Percentiles rank a stretch among this genome's conserved stretches.
Conservation (phyloP, 2,797 vertebrate genomes). For the Hylomyscus alleni region DNA sequence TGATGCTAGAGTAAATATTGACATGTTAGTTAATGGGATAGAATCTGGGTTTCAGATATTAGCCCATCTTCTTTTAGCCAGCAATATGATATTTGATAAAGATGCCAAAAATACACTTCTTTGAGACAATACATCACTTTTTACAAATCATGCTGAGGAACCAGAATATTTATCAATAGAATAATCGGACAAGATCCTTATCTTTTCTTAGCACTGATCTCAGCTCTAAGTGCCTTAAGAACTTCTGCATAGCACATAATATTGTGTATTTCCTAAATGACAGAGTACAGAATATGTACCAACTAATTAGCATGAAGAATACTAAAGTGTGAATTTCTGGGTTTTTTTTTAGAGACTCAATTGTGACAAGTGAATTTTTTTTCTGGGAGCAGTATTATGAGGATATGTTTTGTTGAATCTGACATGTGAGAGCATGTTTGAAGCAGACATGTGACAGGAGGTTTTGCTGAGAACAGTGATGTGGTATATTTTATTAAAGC, state of each 20-base stretch:
- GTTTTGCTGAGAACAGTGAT: too few species aligned
- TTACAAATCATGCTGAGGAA: background rate
- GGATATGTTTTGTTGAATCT: too few species aligned
- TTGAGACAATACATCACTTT: background rate
- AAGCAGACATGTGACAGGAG: too few species aligned
- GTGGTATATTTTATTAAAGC: too few species aligned
- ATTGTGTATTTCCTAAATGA: background rate
- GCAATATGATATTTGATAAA: background rate
- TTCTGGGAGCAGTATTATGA: too few species aligned
- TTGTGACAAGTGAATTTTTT: too few species aligned
- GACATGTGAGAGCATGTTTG: too few species aligned
- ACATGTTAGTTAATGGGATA: background rate
- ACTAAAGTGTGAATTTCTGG: too few species aligned
- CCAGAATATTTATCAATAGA: background rate
- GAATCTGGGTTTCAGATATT: background rate
- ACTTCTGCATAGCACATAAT: background rate
- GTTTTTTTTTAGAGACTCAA: too few species aligned
- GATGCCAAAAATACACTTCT: background rate
- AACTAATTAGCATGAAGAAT: background rate
- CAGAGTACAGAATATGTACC: background rate
- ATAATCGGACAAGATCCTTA: background rate
- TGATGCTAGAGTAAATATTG: background rate
- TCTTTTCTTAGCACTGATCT: background rate
- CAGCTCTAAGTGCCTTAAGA: background rate
- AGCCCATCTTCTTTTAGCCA: background rate